These are phyloP conservation scores for Cylindroiulus punctatus DNA, from an alignment of 2,888 invertebrate species.

Conservation along the genomic window DNA sequence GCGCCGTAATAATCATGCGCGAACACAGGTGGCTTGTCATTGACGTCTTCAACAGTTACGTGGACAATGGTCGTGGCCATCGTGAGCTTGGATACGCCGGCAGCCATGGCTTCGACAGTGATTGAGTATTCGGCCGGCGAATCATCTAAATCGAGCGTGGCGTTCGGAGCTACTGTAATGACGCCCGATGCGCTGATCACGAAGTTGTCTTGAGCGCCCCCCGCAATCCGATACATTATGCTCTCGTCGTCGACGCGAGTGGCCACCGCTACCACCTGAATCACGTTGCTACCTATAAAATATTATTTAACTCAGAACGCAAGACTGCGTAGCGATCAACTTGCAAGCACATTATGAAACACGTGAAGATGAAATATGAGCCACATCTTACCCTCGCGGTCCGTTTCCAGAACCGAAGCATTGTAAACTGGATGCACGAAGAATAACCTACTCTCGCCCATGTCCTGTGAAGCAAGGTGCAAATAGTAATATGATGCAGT, in stretches of 20 bases:
- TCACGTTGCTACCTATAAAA: constrained; percentile 73
- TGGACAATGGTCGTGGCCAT: constrained; percentile 79
- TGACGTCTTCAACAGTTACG: constrained; percentile 63
- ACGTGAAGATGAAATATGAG: no score
- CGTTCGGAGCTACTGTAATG: constrained; percentile 69
- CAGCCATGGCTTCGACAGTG: constrained; percentile 73
- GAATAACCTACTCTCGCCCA: constrained; percentile 72
- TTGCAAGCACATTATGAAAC: no score
- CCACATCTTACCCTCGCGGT: constrained; percentile 62
- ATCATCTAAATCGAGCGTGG: constrained; percentile 73
- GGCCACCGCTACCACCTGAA: constrained; percentile 78
- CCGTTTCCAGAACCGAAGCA: constrained; percentile 77
- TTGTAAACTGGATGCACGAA: constrained; percentile 74
- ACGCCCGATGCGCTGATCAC: constrained; percentile 70
- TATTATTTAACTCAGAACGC: no score
- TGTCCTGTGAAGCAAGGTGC: not conserved
- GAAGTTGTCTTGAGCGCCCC: constrained; percentile 81
- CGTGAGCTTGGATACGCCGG: constrained; percentile 78
- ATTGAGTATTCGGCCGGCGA: constrained; percentile 58
- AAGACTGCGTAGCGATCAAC: no score
- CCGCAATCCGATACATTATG: constrained; percentile 73
- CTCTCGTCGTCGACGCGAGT: constrained; percentile 80
- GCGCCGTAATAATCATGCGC: constrained; percentile 62
- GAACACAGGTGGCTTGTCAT: constrained; percentile 66
- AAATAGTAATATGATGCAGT: no score